phyloP scores from a whole-genome alignment of 2,888 invertebrate species.

The Amphipyra tragopoginis region DNA sequence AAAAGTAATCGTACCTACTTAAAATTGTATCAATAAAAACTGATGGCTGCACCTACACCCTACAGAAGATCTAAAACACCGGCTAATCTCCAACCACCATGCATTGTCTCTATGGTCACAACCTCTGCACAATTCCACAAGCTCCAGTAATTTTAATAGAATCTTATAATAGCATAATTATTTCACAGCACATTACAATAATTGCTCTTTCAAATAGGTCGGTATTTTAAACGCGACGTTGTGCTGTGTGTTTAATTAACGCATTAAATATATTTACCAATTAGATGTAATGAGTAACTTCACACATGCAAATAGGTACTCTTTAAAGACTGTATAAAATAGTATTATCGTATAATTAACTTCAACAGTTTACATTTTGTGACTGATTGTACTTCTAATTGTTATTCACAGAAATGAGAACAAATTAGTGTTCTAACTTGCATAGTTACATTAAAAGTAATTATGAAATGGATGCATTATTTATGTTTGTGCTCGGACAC shows the following conservation, averaged over 20 bases:
- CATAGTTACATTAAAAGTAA: too few relatives aligned
- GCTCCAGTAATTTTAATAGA: too few relatives aligned
- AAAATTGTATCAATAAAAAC: background rate
- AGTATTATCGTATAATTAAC: conserved; percentile 9
- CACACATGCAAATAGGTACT: conserved; percentile 8
- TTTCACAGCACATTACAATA: background rate
- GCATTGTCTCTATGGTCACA: background rate
- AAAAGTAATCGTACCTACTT: background rate
- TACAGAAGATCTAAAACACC: too few relatives aligned
- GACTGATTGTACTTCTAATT: background rate
- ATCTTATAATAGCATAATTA: background rate
- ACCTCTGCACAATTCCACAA: background rate
- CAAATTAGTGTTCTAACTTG: conserved; percentile 1
- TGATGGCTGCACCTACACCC: too few relatives aligned
- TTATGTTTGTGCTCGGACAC: too few relatives aligned
- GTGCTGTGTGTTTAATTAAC: conserved; percentile 15
- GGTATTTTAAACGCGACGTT: conserved; percentile 9
- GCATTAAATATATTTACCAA: conserved; percentile 14
- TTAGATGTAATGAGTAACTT: conserved; percentile 15
- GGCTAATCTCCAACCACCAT: background rate
- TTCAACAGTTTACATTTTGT: background rate
- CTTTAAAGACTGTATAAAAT: conserved; percentile 12
- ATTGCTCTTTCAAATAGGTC: conserved; percentile 15
- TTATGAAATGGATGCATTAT: too few relatives aligned
- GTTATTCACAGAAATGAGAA: conserved; percentile 6